Evolutionary conservation across 2,797 vertebrate species (phyloP).

Genomic region (Karalla daura): DNA sequence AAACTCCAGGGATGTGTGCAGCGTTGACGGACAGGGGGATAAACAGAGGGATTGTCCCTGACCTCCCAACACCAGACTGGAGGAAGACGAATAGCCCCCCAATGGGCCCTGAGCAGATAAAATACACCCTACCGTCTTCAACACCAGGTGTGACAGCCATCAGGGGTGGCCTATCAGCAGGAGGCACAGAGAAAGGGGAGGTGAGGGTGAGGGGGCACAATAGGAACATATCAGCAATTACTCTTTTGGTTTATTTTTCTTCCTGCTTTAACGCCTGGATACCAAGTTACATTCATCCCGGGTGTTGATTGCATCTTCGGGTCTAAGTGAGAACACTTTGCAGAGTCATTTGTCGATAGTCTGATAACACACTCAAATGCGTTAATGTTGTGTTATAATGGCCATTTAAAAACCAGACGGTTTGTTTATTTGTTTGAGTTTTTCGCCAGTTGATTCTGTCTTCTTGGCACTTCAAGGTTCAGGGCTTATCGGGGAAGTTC

Average conservation of each 20-base stretch:
- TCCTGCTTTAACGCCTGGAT: constrained; percentile 80
- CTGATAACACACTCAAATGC: constrained; percentile 61
- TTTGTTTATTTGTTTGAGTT: constrained; percentile 61
- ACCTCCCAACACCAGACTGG: constrained; percentile 80
- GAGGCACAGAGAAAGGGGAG: constrained; percentile 75
- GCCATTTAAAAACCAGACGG: constrained; percentile 30
- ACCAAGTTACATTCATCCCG: constrained; percentile 73
- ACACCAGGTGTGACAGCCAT: constrained; percentile 86
- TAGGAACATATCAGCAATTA: constrained; percentile 88
- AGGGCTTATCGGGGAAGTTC: constrained; percentile 58
- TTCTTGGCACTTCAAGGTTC: constrained; percentile 45
- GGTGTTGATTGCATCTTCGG: constrained; percentile 71
- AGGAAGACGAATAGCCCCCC: constrained; percentile 82
- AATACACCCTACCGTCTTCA: constrained; percentile 84
- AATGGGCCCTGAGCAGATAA: constrained; percentile 83
- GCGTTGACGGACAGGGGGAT: constrained; percentile 82
- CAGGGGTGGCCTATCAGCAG: constrained; percentile 85
- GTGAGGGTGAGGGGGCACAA: constrained; percentile 83
- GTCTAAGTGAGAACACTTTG: constrained; percentile 68
- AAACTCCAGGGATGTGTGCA: constrained; percentile 74
- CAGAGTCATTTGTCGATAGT: constrained; percentile 69
- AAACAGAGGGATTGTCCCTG: constrained; percentile 82
- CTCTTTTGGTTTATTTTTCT: constrained; percentile 82
- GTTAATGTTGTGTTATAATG: constrained; percentile 44
- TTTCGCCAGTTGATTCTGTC: constrained; percentile 28